Evolutionary conservation across 2,797 vertebrate species (phyloP).

Genomic region (Cossypha niveicapilla): DNA sequence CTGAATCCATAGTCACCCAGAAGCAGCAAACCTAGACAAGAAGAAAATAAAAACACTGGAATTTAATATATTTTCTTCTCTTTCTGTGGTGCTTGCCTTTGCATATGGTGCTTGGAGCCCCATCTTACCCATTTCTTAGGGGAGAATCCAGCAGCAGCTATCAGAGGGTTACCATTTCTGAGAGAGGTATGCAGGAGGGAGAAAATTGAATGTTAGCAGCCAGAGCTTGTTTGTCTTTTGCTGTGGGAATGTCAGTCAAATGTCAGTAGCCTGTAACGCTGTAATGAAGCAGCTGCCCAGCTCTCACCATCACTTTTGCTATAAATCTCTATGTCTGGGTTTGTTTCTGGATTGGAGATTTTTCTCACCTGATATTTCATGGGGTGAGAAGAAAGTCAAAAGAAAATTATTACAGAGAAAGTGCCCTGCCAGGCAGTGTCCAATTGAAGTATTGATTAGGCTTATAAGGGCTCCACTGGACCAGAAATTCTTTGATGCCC

Average conservation of each 20-base stretch:
- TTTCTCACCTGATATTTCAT: background rate
- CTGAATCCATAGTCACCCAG: background rate
- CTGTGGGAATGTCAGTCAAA: background rate
- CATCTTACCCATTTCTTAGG: background rate
- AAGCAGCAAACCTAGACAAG: background rate
- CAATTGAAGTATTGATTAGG: background rate
- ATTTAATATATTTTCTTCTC: background rate
- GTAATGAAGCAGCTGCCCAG: background rate
- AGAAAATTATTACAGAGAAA: background rate
- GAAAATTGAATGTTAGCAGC: background rate
- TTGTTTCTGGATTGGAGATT: background rate
- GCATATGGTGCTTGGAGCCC: background rate
- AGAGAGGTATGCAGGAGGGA: background rate
- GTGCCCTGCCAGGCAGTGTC: background rate
- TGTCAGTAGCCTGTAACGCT: background rate
- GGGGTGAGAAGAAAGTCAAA: background rate
- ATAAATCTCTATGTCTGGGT: background rate
- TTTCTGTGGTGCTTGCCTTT: background rate
- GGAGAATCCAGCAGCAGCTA: background rate
- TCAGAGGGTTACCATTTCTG: background rate
- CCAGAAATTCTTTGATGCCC: background rate
- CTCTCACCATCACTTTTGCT: accelerated
- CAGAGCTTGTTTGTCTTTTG: background rate
- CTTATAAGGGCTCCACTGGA: background rate
- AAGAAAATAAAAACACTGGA: background rate